These are phyloP conservation scores for Ceramica pisi DNA, from an alignment of 2,888 invertebrate genomes.

Conservation along the genomic window DNA sequence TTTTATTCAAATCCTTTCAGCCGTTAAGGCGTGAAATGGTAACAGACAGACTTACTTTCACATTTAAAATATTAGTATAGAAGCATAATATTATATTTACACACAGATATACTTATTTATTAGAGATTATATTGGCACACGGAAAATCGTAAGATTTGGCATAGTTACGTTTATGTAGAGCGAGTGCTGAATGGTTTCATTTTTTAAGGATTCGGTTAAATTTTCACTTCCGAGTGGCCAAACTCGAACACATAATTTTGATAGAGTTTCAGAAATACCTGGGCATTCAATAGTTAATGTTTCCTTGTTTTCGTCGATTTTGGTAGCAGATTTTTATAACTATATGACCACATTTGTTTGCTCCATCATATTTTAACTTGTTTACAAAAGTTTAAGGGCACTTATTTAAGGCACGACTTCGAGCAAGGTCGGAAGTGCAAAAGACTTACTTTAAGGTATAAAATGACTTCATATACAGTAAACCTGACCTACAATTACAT, in stretches of 20 bases:
- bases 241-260: neutral
- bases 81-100: too few species aligned
- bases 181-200: neutral
- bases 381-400: conserved; percentile 53
- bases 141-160: neutral
- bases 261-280: neutral
- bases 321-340: neutral
- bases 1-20: too few species aligned
- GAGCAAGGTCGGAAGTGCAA: conserved; percentile 17
- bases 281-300: neutral
- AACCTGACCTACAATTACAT: conserved; percentile 25
- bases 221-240: neutral
- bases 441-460: conserved; percentile 8
- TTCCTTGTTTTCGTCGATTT: neutral
- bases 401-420: conserved; percentile 11
- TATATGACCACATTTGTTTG: neutral
- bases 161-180: neutral
- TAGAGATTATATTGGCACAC: neutral
- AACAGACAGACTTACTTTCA: too few species aligned
- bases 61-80: too few species aligned
- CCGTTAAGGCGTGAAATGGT: too few species aligned
- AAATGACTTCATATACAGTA: conserved; percentile 10
- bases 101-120: too few species aligned
- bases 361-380: neutral
- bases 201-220: neutral